Conservation (phyloP, 2,113 vertebrate species). For the human (Homo sapiens) region GRCh38 chr1:15466001-15466500, state of each 20-base stretch:
- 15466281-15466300: accelerated
- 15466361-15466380: too few species aligned
- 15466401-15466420: too few species aligned
- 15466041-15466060: constrained; percentile 78
- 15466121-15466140: constrained; percentile 82
- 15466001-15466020: constrained; percentile 60
- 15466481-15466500: too few species aligned
- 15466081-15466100: constrained; percentile 76
- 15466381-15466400: too few species aligned
- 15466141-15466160: constrained; percentile 67
- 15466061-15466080: constrained; percentile 80
- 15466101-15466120: constrained; percentile 82
- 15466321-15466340: too few species aligned
- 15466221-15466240: not conserved
- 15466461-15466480: too few species aligned
- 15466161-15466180: not conserved
- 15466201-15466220: not conserved
- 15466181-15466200: too few species aligned
- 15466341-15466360: too few species aligned
- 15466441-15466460: too few species aligned
- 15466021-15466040: constrained; percentile 81
- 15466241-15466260: not conserved
- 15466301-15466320: too few species aligned
- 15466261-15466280: not conserved
- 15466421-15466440: too few species aligned